These are phyloP conservation scores for Brachionichthys hirsutus DNA, from an alignment of 2,113 vertebrate species.

Conservation along the genomic window DNA sequence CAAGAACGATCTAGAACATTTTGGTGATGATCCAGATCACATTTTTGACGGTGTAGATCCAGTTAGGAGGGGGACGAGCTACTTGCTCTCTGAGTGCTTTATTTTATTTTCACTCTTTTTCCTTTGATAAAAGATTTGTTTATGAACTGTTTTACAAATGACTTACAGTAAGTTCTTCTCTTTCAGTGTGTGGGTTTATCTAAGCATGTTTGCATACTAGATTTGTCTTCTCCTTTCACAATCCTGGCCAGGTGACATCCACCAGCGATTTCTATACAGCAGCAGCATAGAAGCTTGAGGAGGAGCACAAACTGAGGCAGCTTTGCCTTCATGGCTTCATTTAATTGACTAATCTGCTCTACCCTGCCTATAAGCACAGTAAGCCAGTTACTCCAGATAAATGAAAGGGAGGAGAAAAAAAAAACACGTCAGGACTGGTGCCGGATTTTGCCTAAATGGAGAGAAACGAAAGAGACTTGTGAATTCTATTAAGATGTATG, in stretches of 20 bases:
- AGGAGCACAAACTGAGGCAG: conserved; percentile 52
- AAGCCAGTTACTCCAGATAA: conserved; percentile 68
- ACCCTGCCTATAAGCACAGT: conserved; percentile 59
- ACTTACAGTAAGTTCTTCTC: conserved; percentile 13
- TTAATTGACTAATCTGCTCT: conserved; percentile 71
- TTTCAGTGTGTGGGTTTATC: conserved; percentile 35
- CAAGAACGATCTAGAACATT: too few species aligned
- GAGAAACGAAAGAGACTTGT: conserved; percentile 33
- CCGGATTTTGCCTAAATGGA: conserved; percentile 47
- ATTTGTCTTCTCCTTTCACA: conserved; percentile 48
- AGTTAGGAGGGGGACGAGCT: too few species aligned
- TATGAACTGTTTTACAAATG: conserved; percentile 2
- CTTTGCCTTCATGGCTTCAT: conserved; percentile 59
- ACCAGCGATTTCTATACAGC: conserved; percentile 38
- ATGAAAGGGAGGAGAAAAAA: conserved; percentile 29
- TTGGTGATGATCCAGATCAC: too few species aligned
- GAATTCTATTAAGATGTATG: conserved; percentile 73
- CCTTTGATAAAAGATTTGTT: not conserved
- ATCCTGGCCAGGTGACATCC: conserved; percentile 56
- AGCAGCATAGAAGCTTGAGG: conserved; percentile 60
- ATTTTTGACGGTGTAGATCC: too few species aligned
- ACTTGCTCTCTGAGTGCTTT: too few species aligned
- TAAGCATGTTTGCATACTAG: conserved; percentile 4
- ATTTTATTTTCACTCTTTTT: not conserved
- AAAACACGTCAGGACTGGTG: conserved; percentile 26